Conservation (phyloP, 2,888 invertebrate species). For the Mantis religiosa region DNA sequence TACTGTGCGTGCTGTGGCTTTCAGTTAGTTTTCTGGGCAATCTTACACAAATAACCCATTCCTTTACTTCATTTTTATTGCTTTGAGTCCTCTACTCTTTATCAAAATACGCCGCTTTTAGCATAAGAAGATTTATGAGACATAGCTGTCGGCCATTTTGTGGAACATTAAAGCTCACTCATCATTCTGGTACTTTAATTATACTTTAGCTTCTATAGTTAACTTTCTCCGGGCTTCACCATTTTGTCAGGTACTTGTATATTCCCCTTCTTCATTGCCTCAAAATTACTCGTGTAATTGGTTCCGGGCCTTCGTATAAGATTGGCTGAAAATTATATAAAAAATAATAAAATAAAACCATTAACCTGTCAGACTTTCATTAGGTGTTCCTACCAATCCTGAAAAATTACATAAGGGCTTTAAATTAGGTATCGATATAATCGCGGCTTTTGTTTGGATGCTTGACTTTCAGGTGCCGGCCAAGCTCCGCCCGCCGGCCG, state of each 20-base stretch:
- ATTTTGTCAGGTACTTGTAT: not conserved
- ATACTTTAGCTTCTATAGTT: not conserved
- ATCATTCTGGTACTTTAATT: not conserved
- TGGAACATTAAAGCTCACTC: not conserved
- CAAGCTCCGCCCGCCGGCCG: slow-evolving; percentile 2
- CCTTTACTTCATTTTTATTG: no score
- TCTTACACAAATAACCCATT: no score
- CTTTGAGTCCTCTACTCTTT: no score
- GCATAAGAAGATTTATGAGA: not conserved
- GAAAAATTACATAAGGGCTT: not conserved
- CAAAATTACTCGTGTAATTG: not conserved
- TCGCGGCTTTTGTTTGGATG: slow-evolving; percentile 5
- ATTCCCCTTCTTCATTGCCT: not conserved
- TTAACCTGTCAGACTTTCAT: not conserved
- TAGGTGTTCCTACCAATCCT: not conserved
- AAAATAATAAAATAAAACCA: not conserved
- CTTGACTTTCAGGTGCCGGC: not conserved
- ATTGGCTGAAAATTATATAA: not conserved
- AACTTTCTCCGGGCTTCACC: not conserved
- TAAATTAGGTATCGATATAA: not conserved
- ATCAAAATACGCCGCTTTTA: not conserved
- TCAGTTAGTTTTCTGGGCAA: no score
- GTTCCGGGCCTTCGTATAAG: not conserved
- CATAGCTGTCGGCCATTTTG: not conserved
- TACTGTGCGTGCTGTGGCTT: no score